Percentiles rank a stretch among this genome's conserved stretches.
phyloP scores from a whole-genome alignment of 2,797 vertebrate species.

The Bothrops alternatus region DNA sequence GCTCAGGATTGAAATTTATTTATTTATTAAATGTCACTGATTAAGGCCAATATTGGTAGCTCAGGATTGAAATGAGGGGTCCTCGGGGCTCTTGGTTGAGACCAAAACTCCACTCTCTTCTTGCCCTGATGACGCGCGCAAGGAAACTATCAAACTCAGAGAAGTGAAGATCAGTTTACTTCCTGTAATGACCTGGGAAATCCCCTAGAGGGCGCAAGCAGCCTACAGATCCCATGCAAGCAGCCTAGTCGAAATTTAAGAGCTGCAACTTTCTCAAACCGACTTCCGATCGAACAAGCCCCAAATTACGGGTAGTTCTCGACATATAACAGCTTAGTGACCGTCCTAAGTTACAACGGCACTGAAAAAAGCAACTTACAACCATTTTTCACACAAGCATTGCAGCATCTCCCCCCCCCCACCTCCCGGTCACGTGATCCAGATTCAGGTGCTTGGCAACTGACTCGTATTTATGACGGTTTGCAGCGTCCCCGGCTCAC shows the following conservation, averaged over 20 bases:
- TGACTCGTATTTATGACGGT: not conserved
- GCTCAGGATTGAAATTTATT: too few species aligned
- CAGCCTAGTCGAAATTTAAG: too few species aligned
- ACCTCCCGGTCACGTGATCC: too few species aligned
- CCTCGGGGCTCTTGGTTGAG: not conserved
- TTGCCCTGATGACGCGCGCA: not conserved
- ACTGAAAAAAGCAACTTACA: not conserved
- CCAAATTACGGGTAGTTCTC: not conserved
- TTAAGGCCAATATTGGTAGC: too few species aligned
- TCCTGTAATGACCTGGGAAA: too few species aligned
- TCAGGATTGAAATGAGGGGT: not conserved
- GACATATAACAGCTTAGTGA: not conserved
- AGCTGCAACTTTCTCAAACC: not conserved
- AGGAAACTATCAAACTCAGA: not conserved
- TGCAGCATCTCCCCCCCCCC: not conserved
- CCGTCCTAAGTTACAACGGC: not conserved
- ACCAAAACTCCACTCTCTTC: not conserved
- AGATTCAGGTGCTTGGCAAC: not conserved
- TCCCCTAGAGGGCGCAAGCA: not conserved
- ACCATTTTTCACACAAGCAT: not conserved
- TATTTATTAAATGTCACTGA: too few species aligned
- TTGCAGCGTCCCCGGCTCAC: fast-evolving
- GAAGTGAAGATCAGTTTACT: not conserved
- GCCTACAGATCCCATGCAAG: not conserved
- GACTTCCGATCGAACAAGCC: not conserved